Percentiles rank a stretch among this genome's conserved stretches.
These are phyloP conservation scores for Botia almorhae DNA, from an alignment of 2,797 vertebrate species.

Conservation along the genomic window DNA sequence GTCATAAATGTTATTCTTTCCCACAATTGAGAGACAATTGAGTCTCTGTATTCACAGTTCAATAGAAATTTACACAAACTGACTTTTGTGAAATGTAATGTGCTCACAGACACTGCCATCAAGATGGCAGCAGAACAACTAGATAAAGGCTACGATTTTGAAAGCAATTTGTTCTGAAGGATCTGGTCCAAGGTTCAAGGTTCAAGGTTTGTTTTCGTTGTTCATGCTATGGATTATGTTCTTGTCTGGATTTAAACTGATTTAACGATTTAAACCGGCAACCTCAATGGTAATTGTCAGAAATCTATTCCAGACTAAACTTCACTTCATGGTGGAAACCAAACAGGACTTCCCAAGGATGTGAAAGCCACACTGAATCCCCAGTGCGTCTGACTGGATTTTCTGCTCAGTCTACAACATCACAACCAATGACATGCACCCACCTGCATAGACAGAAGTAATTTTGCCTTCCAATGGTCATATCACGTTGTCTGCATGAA, in stretches of 20 bases:
- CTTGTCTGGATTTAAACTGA: no score
- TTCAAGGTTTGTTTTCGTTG: no score
- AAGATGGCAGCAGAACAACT: not conserved
- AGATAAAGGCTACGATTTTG: slow-evolving; percentile 12
- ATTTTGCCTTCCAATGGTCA: slow-evolving; percentile 1
- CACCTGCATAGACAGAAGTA: slow-evolving; percentile 11
- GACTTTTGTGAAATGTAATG: no score
- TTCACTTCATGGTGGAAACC: not conserved
- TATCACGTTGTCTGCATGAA: not conserved
- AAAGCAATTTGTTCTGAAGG: slow-evolving; percentile 5
- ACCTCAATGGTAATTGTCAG: slow-evolving; percentile 18
- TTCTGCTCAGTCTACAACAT: slow-evolving; percentile 9
- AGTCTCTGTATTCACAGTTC: slow-evolving; percentile 9
- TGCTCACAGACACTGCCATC: slow-evolving; percentile 20
- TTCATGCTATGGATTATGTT: no score
- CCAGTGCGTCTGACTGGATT: not conserved
- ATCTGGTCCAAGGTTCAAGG: not conserved
- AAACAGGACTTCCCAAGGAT: not conserved
- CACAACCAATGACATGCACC: slow-evolving; percentile 16
- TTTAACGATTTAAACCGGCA: not conserved
- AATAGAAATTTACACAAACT: slow-evolving; percentile 36
- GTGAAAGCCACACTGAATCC: not conserved
- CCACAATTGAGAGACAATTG: not conserved
- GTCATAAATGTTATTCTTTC: slow-evolving; percentile 15
- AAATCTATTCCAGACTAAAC: slow-evolving; percentile 15